Conservation (phyloP, 37 sponge, comb jelly and placozoan species). For the Beroe forskalii region DNA sequence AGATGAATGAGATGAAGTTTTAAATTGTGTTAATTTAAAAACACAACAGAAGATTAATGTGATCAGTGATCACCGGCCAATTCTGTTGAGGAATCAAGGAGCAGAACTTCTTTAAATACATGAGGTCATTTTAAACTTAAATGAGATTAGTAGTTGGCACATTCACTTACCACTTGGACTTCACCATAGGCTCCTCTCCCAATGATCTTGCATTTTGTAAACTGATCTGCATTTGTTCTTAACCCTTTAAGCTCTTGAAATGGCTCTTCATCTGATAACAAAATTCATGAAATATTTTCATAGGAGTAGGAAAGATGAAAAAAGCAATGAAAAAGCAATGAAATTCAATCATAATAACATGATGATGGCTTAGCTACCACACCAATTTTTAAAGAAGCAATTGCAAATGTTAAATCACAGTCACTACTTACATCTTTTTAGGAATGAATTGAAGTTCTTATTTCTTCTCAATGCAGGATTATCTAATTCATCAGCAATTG, state of each 20-base stretch:
- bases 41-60: too few species aligned
- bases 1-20: conserved; percentile 55
- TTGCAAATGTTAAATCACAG: too few species aligned
- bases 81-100: too few species aligned
- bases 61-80: too few species aligned
- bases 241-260: conserved; percentile 57
- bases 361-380: too few species aligned
- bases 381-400: too few species aligned
- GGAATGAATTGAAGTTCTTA: conserved; percentile 89
- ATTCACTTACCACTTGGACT: conserved; percentile 93
- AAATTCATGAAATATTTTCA: neutral
- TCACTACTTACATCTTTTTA: conserved; percentile 80
- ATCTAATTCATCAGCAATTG: conserved; percentile 80
- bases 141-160: too few species aligned
- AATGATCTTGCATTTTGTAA: conserved; percentile 80
- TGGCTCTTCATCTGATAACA: conserved; percentile 74
- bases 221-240: conserved; percentile 77
- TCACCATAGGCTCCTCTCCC: conserved; percentile 99
- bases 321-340: neutral
- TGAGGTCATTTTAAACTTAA: too few species aligned
- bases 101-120: too few species aligned
- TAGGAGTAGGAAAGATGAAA: neutral
- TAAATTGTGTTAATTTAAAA: too few species aligned
- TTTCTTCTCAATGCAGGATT: conserved; percentile 74
- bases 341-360: too few species aligned